phyloP scores from a whole-genome alignment of 2,888 invertebrate species.

The Nomada fucata region DNA sequence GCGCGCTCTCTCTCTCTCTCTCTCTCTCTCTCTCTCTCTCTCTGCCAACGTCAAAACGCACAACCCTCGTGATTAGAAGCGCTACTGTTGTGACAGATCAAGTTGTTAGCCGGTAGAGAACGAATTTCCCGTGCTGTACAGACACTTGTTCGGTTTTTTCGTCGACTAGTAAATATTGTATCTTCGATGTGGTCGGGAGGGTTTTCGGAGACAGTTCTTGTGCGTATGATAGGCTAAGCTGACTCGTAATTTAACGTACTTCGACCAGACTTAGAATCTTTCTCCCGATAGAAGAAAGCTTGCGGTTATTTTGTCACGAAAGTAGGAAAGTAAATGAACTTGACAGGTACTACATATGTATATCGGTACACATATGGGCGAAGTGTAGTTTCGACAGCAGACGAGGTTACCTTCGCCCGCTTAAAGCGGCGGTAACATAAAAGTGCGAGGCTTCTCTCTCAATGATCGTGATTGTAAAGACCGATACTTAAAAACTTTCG shows the following conservation, averaged over 20 bases:
- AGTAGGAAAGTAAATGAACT: background rate
- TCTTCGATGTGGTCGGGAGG: background rate
- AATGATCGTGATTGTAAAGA: background rate
- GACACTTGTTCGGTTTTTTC: background rate
- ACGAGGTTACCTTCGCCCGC: conserved; percentile 45
- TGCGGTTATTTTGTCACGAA: background rate
- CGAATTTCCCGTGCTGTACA: background rate
- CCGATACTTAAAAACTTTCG: conserved; percentile 31
- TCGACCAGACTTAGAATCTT: conserved; percentile 12
- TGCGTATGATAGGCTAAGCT: conserved; percentile 39
- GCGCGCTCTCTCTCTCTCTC: no score
- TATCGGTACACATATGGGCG: no score
- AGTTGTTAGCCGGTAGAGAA: background rate
- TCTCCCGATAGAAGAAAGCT: background rate
- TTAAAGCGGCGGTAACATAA: conserved; percentile 13
- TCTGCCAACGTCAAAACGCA: background rate
- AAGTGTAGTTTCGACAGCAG: background rate
- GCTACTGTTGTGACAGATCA: background rate
- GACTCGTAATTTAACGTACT: background rate
- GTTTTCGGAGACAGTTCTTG: background rate
- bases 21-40: no score
- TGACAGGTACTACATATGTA: background rate
- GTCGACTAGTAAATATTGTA: background rate
- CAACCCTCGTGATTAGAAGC: background rate
- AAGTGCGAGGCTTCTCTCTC: background rate